phyloP scores from a whole-genome alignment of 2,888 invertebrate genomes.

The Andricus quercusramuli region DNA sequence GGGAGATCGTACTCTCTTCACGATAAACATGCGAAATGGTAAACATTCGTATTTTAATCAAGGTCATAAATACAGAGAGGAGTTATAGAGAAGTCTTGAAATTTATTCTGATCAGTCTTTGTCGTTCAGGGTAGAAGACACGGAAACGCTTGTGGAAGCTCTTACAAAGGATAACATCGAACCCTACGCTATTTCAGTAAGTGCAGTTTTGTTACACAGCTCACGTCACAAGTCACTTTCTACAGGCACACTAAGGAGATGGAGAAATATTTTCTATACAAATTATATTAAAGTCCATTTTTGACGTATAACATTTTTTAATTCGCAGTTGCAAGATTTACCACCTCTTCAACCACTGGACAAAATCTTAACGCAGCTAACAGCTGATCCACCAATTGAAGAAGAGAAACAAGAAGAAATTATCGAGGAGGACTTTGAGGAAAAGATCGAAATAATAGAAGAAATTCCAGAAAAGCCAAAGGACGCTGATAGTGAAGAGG shows the following conservation, averaged over 20 bases:
- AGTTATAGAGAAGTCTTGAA: not conserved
- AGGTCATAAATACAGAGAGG: not conserved
- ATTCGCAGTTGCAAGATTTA: slow-evolving; percentile 52
- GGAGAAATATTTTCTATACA: no score
- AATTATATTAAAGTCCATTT: no score
- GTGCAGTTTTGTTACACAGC: slow-evolving; percentile 60
- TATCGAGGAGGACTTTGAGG: slow-evolving; percentile 29
- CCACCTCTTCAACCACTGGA: slow-evolving; percentile 54
- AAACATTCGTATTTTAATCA: not conserved
- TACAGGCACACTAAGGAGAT: no score
- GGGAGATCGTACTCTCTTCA: not conserved
- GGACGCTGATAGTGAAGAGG: slow-evolving; percentile 71
- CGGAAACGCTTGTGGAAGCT: slow-evolving; percentile 68
- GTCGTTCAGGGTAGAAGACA: slow-evolving; percentile 69
- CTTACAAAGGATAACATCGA: slow-evolving; percentile 73
- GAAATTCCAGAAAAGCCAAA: slow-evolving; percentile 66
- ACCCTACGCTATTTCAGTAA: slow-evolving; percentile 76
- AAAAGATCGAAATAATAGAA: slow-evolving; percentile 52
- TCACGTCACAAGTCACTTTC: no score
- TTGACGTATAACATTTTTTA: not conserved
- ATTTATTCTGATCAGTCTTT: slow-evolving; percentile 35
- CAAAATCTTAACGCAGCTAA: slow-evolving; percentile 56
- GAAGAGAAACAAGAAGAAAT: slow-evolving; percentile 59
- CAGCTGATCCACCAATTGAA: slow-evolving; percentile 47
- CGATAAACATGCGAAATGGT: not conserved